Evolutionary conservation across 2,888 invertebrate species (phyloP), one percentile per base, ranked within the genome.

Genomic region (Pharmacophagus antenor): DNA sequence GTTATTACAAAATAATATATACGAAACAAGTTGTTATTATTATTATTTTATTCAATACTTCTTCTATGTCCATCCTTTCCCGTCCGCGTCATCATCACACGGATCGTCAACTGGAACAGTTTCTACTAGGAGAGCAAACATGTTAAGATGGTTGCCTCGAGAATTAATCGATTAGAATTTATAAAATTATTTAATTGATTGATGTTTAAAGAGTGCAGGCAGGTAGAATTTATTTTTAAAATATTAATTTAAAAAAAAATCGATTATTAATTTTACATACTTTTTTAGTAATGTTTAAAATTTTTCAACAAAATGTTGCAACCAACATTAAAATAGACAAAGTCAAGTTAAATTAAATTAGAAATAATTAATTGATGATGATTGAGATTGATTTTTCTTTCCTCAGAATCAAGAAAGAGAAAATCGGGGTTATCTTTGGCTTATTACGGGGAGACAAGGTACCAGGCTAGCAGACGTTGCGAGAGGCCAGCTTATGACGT

Each of bases 61-160:
- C 41, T 5, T n/a, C 41, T n/a, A 6, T 41, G 25, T 41, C 52
- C 27, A 42, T 41, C 37, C 42, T 23, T 56, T 56, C 49, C 27
- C 57, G 70, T 44, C 68, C 67, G 66, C 72, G 70, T 44, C 17
- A 5, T 78, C 80, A 80, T 77, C 77, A 79, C 79, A 81, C 70
- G 82, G 84, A 87, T 84, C 89, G 87, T 90, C 89, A 90, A 89
- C 85, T 90, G 87, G 90, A 90, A 89, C 90, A 89, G 82, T 75
- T 66, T 64, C 72, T 85, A 89, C 88, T 67, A 88, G 87, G 90
- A 64, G 60, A 65, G 50, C 82, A 89, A 74, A 79, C 67, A 46
- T 63, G 41, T 42, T 25, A 55, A 69, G 70, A 80, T 82, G 83
- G 61, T 73, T 56, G 17, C 5, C 27, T 27, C 27, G 10, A 27